These are phyloP conservation scores for Actias luna DNA, from an alignment of 2,888 invertebrate genomes.

Conservation along the genomic window DNA sequence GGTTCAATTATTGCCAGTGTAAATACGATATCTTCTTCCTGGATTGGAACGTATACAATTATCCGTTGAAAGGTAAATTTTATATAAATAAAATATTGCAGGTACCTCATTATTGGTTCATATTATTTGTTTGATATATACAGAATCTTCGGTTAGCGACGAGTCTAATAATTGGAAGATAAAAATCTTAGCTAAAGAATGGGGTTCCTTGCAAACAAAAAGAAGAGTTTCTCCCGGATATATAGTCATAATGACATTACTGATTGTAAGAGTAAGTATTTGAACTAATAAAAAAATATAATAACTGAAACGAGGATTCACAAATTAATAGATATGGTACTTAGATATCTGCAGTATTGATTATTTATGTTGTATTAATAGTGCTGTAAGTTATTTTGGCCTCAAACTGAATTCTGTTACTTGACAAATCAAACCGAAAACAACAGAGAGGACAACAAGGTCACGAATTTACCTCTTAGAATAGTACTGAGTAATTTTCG, in stretches of 20 bases:
- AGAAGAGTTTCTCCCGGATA: slow-evolving; percentile 53
- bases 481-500: too few relatives aligned
- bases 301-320: too few relatives aligned
- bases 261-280: slow-evolving; percentile 54
- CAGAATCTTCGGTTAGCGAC: slow-evolving; percentile 19
- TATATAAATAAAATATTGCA: background rate
- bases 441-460: too few relatives aligned
- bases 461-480: too few relatives aligned
- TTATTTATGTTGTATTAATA: too few relatives aligned
- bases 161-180: slow-evolving; percentile 49
- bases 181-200: slow-evolving; percentile 53
- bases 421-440: too few relatives aligned
- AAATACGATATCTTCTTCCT: slow-evolving; percentile 63
- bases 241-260: slow-evolving; percentile 48
- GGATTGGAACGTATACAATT: slow-evolving; percentile 68
- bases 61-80: slow-evolving; percentile 50
- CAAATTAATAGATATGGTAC: too few relatives aligned
- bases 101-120: background rate
- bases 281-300: slow-evolving; percentile 1
- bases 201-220: slow-evolving; percentile 55
- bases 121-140: background rate
- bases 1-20: slow-evolving; percentile 68
- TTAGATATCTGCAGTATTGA: too few relatives aligned
- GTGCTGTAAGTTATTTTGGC: too few relatives aligned
- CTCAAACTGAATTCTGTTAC: too few relatives aligned